Evolutionary conservation across 2,113 vertebrate species (phyloP).

Genomic region (Euleptes europaea): DNA sequence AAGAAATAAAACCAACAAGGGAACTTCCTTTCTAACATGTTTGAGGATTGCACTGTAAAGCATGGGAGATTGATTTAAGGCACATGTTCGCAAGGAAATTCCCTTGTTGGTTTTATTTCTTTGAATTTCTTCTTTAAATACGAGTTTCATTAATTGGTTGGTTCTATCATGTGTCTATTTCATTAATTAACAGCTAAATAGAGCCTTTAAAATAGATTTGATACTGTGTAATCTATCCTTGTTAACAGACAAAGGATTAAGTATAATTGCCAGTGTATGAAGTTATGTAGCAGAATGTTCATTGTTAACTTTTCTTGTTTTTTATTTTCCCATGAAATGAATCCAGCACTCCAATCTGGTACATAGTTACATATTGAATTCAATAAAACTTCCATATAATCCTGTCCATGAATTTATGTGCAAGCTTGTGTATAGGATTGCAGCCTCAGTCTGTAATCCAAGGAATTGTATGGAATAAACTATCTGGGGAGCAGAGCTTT

Average conservation of each 20-base stretch:
- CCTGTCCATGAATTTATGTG: not conserved
- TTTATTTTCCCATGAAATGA: conserved; percentile 5
- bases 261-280: not conserved
- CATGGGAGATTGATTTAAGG: not conserved
- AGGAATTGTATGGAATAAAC: not conserved
- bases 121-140: conserved; percentile 1
- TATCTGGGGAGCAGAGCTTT: not conserved
- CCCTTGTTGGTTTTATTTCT: not conserved
- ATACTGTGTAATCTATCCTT: not conserved
- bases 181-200: conserved; percentile 10
- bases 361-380: conserved; percentile 5
- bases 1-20: too few relatives aligned
- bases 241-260: not conserved
- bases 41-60: not conserved
- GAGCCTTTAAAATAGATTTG: not conserved
- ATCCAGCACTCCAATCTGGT: not conserved
- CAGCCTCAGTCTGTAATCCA: not conserved
- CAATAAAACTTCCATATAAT: not conserved
- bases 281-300: not conserved
- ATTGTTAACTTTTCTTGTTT: not conserved
- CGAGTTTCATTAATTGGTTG: not conserved
- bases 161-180: not conserved
- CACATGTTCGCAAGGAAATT: not conserved
- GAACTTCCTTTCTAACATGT: too few relatives aligned
- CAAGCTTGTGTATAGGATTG: not conserved